A percentile compares a stretch with the other conserved stretches of the same genome.
Evolutionary conservation across 1,140 invertebrate species (phyloP).

Genomic region (Olivierus martensii): DNA sequence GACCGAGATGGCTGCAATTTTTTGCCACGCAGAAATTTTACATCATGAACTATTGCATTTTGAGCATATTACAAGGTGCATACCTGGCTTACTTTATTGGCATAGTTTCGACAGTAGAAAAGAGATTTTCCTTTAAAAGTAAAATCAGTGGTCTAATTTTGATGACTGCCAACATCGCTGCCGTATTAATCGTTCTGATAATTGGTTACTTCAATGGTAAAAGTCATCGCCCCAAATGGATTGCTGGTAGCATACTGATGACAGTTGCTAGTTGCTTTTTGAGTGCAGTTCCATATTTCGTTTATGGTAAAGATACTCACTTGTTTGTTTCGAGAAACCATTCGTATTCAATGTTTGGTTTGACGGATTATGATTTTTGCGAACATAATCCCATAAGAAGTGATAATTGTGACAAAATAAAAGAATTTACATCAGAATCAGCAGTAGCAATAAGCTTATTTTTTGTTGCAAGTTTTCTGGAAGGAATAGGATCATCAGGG

Average conservation of each 20-base stretch:
- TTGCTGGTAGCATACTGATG: constrained; percentile 50
- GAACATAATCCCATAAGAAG: too few species aligned
- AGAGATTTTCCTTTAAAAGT: constrained; percentile 59
- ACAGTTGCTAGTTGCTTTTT: constrained; percentile 51
- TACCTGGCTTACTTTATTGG: constrained; percentile 59
- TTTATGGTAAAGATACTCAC: constrained; percentile 37
- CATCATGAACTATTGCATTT: constrained; percentile 51
- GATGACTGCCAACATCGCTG: constrained; percentile 17
- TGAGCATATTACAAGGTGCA: constrained; percentile 54
- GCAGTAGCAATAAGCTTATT: constrained; percentile 7
- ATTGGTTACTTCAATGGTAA: constrained; percentile 46
- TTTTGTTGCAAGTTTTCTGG: constrained; percentile 12
- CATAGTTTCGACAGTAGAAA: constrained; percentile 61
- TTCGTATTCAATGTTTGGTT: too few species aligned
- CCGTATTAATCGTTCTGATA: neutral
- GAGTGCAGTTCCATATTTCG: constrained; percentile 46
- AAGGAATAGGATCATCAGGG: constrained; percentile 17
- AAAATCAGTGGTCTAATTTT: constrained; percentile 45
- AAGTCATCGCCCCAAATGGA: constrained; percentile 51
- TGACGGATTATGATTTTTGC: too few species aligned
- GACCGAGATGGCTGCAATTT: constrained; percentile 45
- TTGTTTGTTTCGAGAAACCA: constrained; percentile 20
- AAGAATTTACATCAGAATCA: too few species aligned
- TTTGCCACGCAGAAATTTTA: constrained; percentile 61
- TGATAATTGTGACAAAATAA: too few species aligned